phyloP scores from a whole-genome alignment of 2,113 vertebrate genomes.

The Boulengeromyrus knoepffleri region DNA sequence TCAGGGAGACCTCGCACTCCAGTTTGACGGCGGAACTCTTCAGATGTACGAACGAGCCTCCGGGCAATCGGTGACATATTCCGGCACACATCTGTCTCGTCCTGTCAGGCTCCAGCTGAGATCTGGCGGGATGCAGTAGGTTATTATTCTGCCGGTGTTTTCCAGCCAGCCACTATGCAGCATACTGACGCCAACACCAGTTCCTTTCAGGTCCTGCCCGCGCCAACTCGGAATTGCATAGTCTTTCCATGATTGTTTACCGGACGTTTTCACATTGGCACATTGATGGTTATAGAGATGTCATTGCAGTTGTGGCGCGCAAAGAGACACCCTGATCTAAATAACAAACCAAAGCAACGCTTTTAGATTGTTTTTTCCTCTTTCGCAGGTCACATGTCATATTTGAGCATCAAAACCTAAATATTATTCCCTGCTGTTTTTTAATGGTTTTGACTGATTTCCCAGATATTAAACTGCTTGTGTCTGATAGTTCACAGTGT shows the following conservation, averaged over 20 bases:
- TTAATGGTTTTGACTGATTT: neutral
- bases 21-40: conserved; percentile 52
- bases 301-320: neutral
- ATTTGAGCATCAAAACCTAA: neutral
- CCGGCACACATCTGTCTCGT: conserved; percentile 52
- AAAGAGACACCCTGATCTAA: neutral
- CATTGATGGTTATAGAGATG: neutral
- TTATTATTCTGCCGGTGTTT: conserved; percentile 13
- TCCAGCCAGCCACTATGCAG: neutral
- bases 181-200: neutral
- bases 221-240: neutral
- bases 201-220: neutral
- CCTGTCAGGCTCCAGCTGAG: conserved; percentile 34
- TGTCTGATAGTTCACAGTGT: neutral
- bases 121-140: conserved; percentile 4
- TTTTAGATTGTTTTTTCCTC: neutral
- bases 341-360: neutral
- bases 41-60: conserved; percentile 53
- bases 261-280: neutral
- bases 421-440: neutral
- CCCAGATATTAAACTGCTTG: neutral
- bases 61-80: conserved; percentile 54
- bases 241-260: neutral
- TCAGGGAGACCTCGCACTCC: conserved; percentile 42
- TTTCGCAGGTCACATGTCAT: neutral